Evolutionary conservation across 2,888 invertebrate species (phyloP).

Genomic region (Drosophila koepferae): DNA sequence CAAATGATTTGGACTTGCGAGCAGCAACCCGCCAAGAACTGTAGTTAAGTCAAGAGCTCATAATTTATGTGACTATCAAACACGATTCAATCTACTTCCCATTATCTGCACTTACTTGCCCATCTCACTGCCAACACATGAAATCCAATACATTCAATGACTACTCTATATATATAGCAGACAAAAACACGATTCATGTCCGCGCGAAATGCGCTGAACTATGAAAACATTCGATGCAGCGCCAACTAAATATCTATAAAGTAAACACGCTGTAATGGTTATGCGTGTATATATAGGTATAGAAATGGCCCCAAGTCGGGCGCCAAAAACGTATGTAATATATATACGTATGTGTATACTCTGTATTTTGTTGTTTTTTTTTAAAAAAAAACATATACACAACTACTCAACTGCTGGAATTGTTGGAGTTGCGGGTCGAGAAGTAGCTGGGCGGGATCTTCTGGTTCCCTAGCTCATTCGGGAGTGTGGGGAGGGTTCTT

Average conservation of each 20-base stretch:
- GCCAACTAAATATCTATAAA: constrained; percentile 30
- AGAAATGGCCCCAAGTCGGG: no score
- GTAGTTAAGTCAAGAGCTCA: constrained; percentile 37
- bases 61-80: constrained; percentile 38
- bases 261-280: constrained; percentile 38
- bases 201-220: background rate
- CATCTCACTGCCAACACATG: constrained; percentile 15
- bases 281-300: no score
- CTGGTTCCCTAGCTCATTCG: no score
- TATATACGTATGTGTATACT: no score
- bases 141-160: constrained; percentile 1
- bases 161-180: constrained; percentile 7
- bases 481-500: no score
- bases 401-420: no score
- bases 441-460: no score
- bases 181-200: constrained; percentile 15
- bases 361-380: no score
- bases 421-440: no score
- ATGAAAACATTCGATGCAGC: constrained; percentile 29
- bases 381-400: no score
- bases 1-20: constrained; percentile 67
- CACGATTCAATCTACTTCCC: background rate
- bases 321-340: no score
- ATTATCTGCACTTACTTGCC: constrained; percentile 25
- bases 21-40: constrained; percentile 34